Evolutionary conservation across 2,113 vertebrate species (phyloP).

Genomic region (Ochotona princeps): DNA sequence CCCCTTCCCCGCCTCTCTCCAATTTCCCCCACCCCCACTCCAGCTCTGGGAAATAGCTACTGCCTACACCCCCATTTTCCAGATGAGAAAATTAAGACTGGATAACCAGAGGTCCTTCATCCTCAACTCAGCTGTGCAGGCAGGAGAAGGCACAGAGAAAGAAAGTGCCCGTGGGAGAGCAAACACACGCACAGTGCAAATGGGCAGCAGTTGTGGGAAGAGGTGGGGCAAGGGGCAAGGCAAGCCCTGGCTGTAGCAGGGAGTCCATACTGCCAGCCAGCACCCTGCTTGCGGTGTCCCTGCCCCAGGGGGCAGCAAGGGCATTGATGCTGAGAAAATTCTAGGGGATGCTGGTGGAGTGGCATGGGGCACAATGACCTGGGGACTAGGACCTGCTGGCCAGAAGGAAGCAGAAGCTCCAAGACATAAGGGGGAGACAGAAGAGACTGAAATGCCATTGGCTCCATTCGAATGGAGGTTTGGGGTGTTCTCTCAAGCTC

Average conservation of each 20-base stretch:
- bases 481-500: not conserved
- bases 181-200: not conserved
- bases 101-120: not conserved
- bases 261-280: too few species aligned
- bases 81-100: not conserved
- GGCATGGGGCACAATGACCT: not conserved
- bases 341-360: not conserved
- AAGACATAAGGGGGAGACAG: not conserved
- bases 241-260: not conserved
- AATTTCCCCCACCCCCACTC: not conserved
- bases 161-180: not conserved
- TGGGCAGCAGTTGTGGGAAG: not conserved
- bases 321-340: not conserved
- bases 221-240: not conserved
- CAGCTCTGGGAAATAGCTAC: not conserved
- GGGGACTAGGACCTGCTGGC: not conserved
- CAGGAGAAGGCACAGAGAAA: not conserved
- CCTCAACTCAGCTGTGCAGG: not conserved
- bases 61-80: conserved; percentile 9
- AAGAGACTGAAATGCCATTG: not conserved
- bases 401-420: not conserved
- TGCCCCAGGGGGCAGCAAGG: not conserved
- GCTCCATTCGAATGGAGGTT: not conserved
- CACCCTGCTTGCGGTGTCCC: too few species aligned
- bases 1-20: not conserved